Evolutionary conservation across 2,797 vertebrate genomes (phyloP), one percentile per base, ranked within the genome.

Genomic region (Threskiornis aethiopicus): DNA sequence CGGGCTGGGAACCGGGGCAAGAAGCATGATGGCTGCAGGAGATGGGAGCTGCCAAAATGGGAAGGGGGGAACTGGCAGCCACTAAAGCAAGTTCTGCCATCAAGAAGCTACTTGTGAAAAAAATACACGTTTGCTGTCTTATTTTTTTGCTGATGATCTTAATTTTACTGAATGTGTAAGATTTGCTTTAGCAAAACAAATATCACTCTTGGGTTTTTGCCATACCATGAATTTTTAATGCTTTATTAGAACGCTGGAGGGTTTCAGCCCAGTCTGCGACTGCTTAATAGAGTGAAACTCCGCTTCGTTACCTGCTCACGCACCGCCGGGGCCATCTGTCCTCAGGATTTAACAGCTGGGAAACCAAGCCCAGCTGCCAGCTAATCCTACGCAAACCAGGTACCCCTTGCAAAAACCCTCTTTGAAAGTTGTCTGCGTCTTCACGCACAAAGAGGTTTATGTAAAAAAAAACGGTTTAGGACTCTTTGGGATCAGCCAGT

Each of bases 141-240:
- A 0, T 70, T 84, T 70, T 77, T 78, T 89, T 95, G 37, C 54
- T 76, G 85, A 87, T 65, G 79, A 85, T 80, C 67, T 86, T 93
- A 46, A 90, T 96, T 95, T 70, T 6, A 5, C 80, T 0, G 16
- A 73, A 93, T 2, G 93, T 86, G 91, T 88, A 96, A 96, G 80
- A 92, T 95, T 61, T 11, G 37, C 89, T 92, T 93, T 62, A 92
- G 86, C 93, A 96, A 93, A 96, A 93, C 91, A 92, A 96, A 92
- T 86, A 80, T 9, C 5, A 2, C 89, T 80, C 72, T 90, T 95
- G 93, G 94, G 72, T n/a, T 93, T 92, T 77, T 92, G 96, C 89
- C 94, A 93, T 2, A 24, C 59, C 52, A 35, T 84, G 94, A 80
- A 90, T 93, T 93, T 96, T 90, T 93, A 80, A 95, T 86, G 91